Evolutionary conservation across 2,113 vertebrate species (phyloP).

Genomic region (Lampris incognitus): DNA sequence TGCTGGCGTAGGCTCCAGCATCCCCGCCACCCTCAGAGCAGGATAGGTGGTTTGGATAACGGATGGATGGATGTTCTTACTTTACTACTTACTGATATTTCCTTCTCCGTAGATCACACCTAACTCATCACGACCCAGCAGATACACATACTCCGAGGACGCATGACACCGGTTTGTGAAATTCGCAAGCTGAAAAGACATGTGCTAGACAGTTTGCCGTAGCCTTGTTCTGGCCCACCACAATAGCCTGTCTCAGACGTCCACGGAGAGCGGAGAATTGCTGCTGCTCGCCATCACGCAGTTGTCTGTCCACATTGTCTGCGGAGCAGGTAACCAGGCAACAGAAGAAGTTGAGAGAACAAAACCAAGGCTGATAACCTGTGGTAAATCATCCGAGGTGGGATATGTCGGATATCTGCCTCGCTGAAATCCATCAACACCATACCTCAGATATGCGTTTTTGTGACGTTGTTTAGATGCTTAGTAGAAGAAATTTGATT

Average conservation of each 20-base stretch:
- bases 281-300: not conserved
- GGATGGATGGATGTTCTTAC: no score
- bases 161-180: constrained; percentile 7
- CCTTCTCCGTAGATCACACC: not conserved
- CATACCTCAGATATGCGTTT: no score
- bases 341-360: not conserved
- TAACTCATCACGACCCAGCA: constrained; percentile 21
- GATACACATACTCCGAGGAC: constrained; percentile 15
- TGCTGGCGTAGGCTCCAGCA: no score
- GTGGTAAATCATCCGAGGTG: not conserved
- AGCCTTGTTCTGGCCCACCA: not conserved
- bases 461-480: no score
- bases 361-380: not conserved
- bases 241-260: not conserved
- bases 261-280: not conserved
- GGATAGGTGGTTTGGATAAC: no score
- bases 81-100: no score
- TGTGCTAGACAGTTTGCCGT: not conserved
- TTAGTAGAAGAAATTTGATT: no score
- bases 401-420: not conserved
- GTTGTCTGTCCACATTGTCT: not conserved
- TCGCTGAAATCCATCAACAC: not conserved
- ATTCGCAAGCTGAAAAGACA: not conserved
- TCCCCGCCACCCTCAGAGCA: no score
- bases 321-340: not conserved